Percentiles rank a stretch among this genome's conserved stretches.
Evolutionary conservation across 53 echinoderm and acorn worm species (phyloP).

Genomic region (Luidia sarsii): DNA sequence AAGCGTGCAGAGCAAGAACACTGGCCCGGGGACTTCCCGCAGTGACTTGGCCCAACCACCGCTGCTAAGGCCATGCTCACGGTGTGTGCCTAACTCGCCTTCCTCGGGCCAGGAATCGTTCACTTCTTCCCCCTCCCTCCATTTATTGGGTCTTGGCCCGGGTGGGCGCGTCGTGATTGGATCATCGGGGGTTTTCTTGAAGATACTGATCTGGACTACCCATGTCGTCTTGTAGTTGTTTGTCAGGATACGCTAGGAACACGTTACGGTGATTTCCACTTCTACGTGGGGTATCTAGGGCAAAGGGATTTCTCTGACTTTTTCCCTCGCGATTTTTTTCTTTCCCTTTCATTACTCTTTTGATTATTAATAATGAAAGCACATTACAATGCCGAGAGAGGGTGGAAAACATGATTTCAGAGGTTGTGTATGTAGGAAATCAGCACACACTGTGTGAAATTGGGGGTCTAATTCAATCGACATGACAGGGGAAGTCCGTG

Average conservation of each 20-base stretch:
- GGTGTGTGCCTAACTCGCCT: background rate
- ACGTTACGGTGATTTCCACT: background rate
- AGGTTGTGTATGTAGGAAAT: slow-evolving; percentile 1
- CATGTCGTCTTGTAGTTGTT: slow-evolving; percentile 37
- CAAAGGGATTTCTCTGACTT: background rate
- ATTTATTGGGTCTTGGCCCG: slow-evolving; percentile 34
- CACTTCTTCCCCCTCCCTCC: slow-evolving; percentile 21
- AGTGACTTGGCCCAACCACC: slow-evolving; percentile 52
- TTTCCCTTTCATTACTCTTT: background rate
- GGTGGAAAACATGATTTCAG: slow-evolving; percentile 1
- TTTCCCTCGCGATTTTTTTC: background rate
- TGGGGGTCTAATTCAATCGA: slow-evolving; percentile 14
- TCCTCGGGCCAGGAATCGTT: slow-evolving; percentile 6
- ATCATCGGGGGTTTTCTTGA: background rate
- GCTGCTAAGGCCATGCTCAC: slow-evolving; percentile 54
- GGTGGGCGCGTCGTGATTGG: slow-evolving; percentile 14
- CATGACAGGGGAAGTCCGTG: no score
- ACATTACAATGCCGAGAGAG: slow-evolving; percentile 30
- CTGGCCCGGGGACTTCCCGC: slow-evolving; percentile 42
- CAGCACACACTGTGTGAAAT: slow-evolving; percentile 21
- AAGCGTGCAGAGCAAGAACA: slow-evolving; percentile 55
- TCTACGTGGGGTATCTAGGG: slow-evolving; percentile 18
- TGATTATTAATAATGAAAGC: slow-evolving; percentile 22
- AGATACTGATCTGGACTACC: background rate
- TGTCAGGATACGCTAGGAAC: background rate